Evolutionary conservation across 2,797 vertebrate genomes (phyloP), one percentile per base, ranked within the genome.

Genomic region (Zenarchopterus dispar): DNA sequence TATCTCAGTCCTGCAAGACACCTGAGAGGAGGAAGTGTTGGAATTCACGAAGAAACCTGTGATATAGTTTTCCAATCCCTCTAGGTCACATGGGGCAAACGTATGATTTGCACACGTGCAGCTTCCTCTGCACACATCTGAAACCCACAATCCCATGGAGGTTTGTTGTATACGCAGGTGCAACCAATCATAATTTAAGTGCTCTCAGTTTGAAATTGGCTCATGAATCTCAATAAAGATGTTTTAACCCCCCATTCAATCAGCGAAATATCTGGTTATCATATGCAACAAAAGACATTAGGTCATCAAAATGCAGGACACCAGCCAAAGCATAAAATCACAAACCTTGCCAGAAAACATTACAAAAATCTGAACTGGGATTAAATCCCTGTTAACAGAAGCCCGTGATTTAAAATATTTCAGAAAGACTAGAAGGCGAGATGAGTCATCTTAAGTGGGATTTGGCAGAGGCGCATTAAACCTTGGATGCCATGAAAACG

Each of bases 1-100:
- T 84, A 86, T 85, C 77, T 79, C 75, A 65, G 49, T 39, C 41
- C 55, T 56, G 70, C 72, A 75, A 73, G 70, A 65, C 70, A 72
- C 50, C 45, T 24, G 69, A 71, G 62, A 63, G 44, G 44, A 53
- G 51, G 50, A 58, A 69, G 63, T 56, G 56, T 82, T 67, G 77
- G 77, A 83, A 64, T 68, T 44, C 73, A 71, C 79, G 53, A 54
- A 57, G 21, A 46, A n/a, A 26, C 46, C 23, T 54, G 21, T 33
- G 50, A 26, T 49, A 23, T 15, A 39, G 22, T 41, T 18, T 78
- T 58, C 62, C 51, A 46, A 57, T 70, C 60, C 64, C 66, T 72
- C 42, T 45, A 26, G 64, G 62, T 39, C 67, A 79, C 46, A 33
- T 39, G 23, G 48, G 54, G 55, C 24, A 66, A 54, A 73, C 56